Conservation (phyloP, 2,797 vertebrate species). For the Galago senegalensis region DNA sequence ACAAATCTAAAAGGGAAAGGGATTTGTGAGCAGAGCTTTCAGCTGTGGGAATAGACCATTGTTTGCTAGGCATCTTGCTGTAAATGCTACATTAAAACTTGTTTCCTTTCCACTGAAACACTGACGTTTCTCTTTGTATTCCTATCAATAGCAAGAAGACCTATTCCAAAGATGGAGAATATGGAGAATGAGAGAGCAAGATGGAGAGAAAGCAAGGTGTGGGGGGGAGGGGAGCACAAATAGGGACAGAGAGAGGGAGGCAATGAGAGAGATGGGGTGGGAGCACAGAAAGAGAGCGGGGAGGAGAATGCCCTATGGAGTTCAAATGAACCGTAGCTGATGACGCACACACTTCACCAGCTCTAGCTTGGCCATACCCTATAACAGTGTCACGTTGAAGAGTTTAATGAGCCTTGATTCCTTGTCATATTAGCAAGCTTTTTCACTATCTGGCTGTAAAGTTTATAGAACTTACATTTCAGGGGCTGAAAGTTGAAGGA, state of each 20-base stretch:
- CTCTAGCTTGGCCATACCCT: background rate
- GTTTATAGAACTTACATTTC: slow-evolving; percentile 53
- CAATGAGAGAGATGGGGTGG: too few relatives aligned
- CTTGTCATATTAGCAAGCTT: slow-evolving; percentile 71
- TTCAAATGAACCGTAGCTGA: background rate
- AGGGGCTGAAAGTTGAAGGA: slow-evolving; percentile 10
- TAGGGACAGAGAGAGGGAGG: background rate
- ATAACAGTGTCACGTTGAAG: slow-evolving; percentile 57
- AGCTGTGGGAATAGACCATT: slow-evolving; percentile 62
- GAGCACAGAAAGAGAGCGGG: too few relatives aligned
- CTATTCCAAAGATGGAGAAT: slow-evolving; percentile 53
- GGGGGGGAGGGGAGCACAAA: too few relatives aligned
- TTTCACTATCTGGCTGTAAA: slow-evolving; percentile 74
- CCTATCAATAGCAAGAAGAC: slow-evolving; percentile 35
- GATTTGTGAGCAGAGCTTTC: slow-evolving; percentile 70
- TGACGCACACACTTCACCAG: slow-evolving; percentile 11
- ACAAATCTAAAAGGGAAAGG: slow-evolving; percentile 77
- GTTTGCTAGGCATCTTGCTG: slow-evolving; percentile 8
- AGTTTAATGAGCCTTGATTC: slow-evolving; percentile 76
- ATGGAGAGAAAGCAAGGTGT: too few relatives aligned
- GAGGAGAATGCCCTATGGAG: background rate
- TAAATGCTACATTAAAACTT: slow-evolving; percentile 71
- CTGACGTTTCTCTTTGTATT: slow-evolving; percentile 22
- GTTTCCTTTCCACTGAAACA: slow-evolving; percentile 13
- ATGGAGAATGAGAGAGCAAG: background rate